phyloP scores from a whole-genome alignment of 2,888 invertebrate genomes.

The Dendrolimus pini region DNA sequence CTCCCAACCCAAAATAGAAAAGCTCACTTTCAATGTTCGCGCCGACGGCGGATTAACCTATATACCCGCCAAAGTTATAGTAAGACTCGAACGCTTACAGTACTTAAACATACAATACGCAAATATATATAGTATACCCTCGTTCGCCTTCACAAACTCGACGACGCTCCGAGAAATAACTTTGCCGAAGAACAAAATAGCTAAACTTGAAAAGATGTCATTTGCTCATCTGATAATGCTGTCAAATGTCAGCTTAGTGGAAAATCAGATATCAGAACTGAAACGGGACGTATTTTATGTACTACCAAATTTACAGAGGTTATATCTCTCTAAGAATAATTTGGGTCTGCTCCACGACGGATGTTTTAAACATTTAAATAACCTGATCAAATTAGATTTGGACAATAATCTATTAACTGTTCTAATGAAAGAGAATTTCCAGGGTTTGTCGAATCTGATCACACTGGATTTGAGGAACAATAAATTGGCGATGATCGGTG shows the following conservation, averaged over 20 bases:
- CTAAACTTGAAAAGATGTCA: slow-evolving; percentile 80
- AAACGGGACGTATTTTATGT: slow-evolving; percentile 85
- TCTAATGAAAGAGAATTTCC: slow-evolving; percentile 85
- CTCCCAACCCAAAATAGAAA: slow-evolving; percentile 82
- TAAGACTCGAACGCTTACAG: slow-evolving; percentile 80
- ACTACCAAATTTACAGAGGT: slow-evolving; percentile 82
- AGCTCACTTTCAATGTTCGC: slow-evolving; percentile 82
- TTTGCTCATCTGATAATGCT: slow-evolving; percentile 85
- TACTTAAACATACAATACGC: slow-evolving; percentile 84
- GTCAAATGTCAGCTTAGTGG: slow-evolving; percentile 82
- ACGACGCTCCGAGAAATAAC: slow-evolving; percentile 81
- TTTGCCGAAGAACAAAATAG: slow-evolving; percentile 83
- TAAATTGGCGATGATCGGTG: slow-evolving; percentile 87
- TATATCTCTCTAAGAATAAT: slow-evolving; percentile 90
- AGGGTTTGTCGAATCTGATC: slow-evolving; percentile 84
- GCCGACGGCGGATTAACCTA: slow-evolving; percentile 82
- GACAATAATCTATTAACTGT: slow-evolving; percentile 85
- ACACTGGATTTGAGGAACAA: slow-evolving; percentile 85
- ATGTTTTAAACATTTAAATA: slow-evolving; percentile 84
- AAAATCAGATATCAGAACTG: slow-evolving; percentile 86
- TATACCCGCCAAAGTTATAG: slow-evolving; percentile 83
- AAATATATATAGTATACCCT: slow-evolving; percentile 81
- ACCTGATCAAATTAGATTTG: slow-evolving; percentile 87
- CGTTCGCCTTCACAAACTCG: slow-evolving; percentile 86
- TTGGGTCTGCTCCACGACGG: slow-evolving; percentile 90